These are phyloP conservation scores for Drosophila koepferae DNA, from an alignment of 2,888 invertebrate genomes.

Conservation along the genomic window DNA sequence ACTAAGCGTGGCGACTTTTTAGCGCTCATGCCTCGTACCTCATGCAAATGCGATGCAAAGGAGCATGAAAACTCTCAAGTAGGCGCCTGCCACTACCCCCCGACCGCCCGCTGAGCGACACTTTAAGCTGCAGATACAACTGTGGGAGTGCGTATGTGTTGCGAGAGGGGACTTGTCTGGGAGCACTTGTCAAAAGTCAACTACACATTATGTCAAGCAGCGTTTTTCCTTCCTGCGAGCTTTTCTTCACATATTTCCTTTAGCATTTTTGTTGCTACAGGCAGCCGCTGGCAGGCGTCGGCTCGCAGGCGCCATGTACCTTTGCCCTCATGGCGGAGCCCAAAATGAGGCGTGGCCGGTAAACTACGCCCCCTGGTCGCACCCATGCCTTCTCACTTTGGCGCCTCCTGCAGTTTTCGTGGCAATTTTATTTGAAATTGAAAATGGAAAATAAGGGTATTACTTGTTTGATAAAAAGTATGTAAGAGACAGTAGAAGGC, in stretches of 20 bases:
- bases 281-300: conserved; percentile 1
- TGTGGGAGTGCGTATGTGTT: conserved; percentile 5
- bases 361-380: conserved; percentile 15
- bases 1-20: conserved; percentile 56
- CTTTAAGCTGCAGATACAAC: conserved; percentile 47
- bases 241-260: conserved; percentile 30
- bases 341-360: background rate
- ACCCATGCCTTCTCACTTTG: background rate
- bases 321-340: conserved; percentile 7
- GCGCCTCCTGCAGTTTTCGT: conserved; percentile 55
- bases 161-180: conserved; percentile 37
- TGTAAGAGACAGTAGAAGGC: too few relatives aligned
- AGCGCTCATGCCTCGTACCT: conserved; percentile 31
- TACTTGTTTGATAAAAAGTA: too few relatives aligned
- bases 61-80: conserved; percentile 61
- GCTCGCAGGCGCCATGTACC: conserved; percentile 32
- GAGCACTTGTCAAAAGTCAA: conserved; percentile 77
- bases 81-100: conserved; percentile 9
- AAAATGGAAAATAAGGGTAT: conserved; percentile 39
- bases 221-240: conserved; percentile 51
- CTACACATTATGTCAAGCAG: conserved; percentile 78
- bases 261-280: conserved; percentile 11
- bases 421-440: conserved; percentile 77
- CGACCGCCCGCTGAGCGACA: conserved; percentile 46
- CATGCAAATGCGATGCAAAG: conserved; percentile 66